A percentile compares a stretch with the other conserved stretches of the same genome.
These are phyloP conservation scores for Trimorus sp. DNA, from an alignment of 2,888 invertebrate genomes.

Conservation along the genomic window DNA sequence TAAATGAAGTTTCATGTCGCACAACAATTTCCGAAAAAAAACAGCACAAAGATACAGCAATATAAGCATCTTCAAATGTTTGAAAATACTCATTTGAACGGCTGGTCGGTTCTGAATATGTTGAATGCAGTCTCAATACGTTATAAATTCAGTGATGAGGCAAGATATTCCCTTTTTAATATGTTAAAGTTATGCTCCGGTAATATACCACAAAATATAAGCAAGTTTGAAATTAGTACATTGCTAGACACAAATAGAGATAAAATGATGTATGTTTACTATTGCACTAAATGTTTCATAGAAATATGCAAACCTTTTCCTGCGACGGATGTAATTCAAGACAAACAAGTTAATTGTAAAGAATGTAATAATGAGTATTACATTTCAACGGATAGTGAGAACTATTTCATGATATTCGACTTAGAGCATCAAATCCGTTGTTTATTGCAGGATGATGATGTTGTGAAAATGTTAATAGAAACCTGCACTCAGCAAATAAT, in stretches of 20 bases:
- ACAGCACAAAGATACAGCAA: no score
- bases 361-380: slow-evolving; percentile 5
- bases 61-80: slow-evolving; percentile 15
- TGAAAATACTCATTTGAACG: slow-evolving; percentile 11
- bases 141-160: slow-evolving; percentile 7
- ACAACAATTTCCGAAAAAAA: no score
- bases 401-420: slow-evolving; percentile 10
- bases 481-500: not conserved
- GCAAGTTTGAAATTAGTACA: slow-evolving; percentile 1
- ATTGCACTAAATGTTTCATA: slow-evolving; percentile 1
- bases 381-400: slow-evolving; percentile 10
- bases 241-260: not conserved
- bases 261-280: not conserved
- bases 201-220: not conserved
- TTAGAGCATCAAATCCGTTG: slow-evolving; percentile 8
- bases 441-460: not conserved
- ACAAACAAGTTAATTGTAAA: not conserved
- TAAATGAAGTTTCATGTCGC: no score
- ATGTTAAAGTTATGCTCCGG: slow-evolving; percentile 18
- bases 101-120: slow-evolving; percentile 33
- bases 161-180: slow-evolving; percentile 4
- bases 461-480: not conserved
- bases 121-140: slow-evolving; percentile 19
- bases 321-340: not conserved
- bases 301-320: slow-evolving; percentile 2